Evolutionary conservation across 1,140 invertebrate genomes (phyloP).

Genomic region (Aphelinus certus): DNA sequence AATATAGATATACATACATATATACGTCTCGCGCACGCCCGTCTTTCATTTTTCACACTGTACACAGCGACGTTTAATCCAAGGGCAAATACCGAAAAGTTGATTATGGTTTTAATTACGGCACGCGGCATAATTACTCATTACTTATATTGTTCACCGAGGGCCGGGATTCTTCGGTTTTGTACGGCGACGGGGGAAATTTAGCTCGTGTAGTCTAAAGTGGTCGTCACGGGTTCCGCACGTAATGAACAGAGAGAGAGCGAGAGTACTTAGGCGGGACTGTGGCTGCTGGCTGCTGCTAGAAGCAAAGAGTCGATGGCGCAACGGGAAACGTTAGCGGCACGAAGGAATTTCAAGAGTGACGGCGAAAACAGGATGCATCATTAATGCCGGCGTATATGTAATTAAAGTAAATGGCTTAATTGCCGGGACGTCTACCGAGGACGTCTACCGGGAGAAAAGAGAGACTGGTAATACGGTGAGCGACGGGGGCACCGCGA

Average conservation of each 20-base stretch:
- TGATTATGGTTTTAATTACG: no score
- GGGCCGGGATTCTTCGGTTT: no score
- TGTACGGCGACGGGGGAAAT: no score
- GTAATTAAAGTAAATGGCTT: constrained; percentile 57
- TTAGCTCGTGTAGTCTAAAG: not conserved
- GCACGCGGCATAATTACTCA: no score
- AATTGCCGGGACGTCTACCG: constrained; percentile 47
- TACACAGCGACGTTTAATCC: no score
- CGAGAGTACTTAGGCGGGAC: constrained; percentile 4
- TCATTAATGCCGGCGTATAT: constrained; percentile 55
- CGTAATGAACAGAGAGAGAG: constrained; percentile 17
- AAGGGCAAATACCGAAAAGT: no score
- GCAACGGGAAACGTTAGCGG: not conserved
- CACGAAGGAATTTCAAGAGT: constrained; percentile 21
- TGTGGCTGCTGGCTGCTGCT: not conserved
- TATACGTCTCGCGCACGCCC: not conserved
- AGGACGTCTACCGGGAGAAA: constrained; percentile 31
- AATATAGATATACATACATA: constrained; percentile 26
- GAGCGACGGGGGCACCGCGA: constrained; percentile 34
- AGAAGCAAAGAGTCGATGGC: no score
- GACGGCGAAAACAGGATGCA: constrained; percentile 47
- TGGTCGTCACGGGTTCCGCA: not conserved
- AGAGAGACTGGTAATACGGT: constrained; percentile 18
- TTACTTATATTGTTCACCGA: no score
- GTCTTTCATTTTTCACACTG: not conserved